Base-by-base conservation (phyloP, 2,797 vertebrate species). In the Dallia pectoralis region DNA sequence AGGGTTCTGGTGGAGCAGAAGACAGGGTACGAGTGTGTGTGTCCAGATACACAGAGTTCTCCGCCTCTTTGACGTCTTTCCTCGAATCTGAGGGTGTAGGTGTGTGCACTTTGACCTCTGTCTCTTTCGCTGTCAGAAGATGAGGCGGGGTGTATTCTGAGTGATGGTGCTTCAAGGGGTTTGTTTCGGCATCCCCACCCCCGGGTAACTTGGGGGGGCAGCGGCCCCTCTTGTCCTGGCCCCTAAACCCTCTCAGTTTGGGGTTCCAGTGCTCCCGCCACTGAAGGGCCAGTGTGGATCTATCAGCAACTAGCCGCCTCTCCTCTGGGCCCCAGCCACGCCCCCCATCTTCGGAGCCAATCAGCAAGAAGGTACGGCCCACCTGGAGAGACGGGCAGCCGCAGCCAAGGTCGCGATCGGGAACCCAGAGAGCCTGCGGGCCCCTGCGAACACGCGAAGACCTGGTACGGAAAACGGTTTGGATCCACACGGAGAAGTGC, bases 261-360 rank as follows among this genome's bases (percentile, higher is more conserved):
- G 92, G 87, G 73, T 88, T 94, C 96, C 96, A 97, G 83, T 92
- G 94, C 72, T 95, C 94, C 88, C 95, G 92, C 96, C 96, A 97
- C 83, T 94, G 94, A 71, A 96, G 90, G 19, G 95, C 95, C 74
- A 95, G 88, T 16, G 94, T 92, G 67, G 92, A 93, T 85, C 93
- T 95, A 81, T 96, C 94, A 0, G 95, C 92, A 78, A 96, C 90
- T 69, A 97, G 86, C 47, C 93, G 93, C 8, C 88, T 87, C 61
- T 95, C 92, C 77, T 93, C 93, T 0, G 95, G 95, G 1, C 88
- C 90, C 87, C 91, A 91, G 75, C 85, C 89, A 61, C 89, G 82
- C 72, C 88, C 86, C 0, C 89, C 92, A 40, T 93, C 93, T 40
- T 92, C 90, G 0, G 92, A 88, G 18, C 95, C 94, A 0, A 97